phyloP scores from a whole-genome alignment of 2,113 vertebrate species.

The Anthoscopus minutus region DNA sequence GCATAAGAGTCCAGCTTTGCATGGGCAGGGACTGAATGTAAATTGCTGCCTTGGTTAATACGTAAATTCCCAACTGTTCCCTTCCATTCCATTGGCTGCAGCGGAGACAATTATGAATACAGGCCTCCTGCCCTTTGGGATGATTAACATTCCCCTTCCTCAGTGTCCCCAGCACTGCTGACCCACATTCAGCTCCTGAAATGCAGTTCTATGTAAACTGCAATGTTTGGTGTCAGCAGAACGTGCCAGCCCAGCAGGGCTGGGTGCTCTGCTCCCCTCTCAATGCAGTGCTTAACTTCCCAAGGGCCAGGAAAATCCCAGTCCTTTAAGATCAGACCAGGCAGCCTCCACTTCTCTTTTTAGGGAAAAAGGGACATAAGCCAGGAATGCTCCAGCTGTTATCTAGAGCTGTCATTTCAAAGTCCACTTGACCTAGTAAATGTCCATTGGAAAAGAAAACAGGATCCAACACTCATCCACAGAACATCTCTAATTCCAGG shows the following conservation, averaged over 20 bases:
- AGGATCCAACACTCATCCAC: rapidly evolving
- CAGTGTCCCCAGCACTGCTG: conserved; percentile 1
- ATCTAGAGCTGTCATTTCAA: background rate
- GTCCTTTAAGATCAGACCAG: rapidly evolving
- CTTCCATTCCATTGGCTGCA: background rate
- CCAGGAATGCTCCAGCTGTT: background rate
- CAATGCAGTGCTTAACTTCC: rapidly evolving
- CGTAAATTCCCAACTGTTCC: conserved; percentile 20
- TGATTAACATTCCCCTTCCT: background rate
- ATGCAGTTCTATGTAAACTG: background rate
- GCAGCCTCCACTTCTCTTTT: background rate
- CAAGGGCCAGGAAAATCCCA: rapidly evolving
- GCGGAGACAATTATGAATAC: background rate
- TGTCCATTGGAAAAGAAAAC: background rate
- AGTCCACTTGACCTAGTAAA: background rate
- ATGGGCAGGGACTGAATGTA: conserved; percentile 19
- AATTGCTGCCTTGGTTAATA: background rate
- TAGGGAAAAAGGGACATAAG: background rate
- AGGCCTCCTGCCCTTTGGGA: conserved; percentile 8
- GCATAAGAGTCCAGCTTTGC: background rate
- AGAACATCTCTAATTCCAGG: background rate
- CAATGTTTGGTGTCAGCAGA: background rate
- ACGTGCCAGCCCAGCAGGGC: background rate
- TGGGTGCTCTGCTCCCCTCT: background rate
- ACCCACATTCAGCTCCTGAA: background rate